These are phyloP conservation scores for Troides oblongomaculatus DNA, from an alignment of 2,888 invertebrate genomes.

Conservation along the genomic window DNA sequence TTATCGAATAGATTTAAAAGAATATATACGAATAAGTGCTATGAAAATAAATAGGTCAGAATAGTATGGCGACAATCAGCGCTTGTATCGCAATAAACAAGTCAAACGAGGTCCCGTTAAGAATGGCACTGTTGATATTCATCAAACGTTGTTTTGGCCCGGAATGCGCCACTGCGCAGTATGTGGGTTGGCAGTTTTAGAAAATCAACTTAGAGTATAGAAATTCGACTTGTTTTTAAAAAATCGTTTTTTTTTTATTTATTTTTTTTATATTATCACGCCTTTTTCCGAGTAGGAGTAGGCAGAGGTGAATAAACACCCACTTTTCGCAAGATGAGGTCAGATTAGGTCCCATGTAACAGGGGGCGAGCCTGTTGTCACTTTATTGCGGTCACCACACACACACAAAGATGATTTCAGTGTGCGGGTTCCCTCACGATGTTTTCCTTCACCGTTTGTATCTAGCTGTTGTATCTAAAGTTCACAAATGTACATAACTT, in stretches of 20 bases:
- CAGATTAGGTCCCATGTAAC: no score
- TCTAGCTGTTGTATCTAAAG: no score
- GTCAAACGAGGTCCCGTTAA: constrained; percentile 35
- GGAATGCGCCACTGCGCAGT: constrained; percentile 32
- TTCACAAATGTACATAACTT: no score
- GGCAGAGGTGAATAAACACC: no score
- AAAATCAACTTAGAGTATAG: neutral
- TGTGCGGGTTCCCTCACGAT: no score
- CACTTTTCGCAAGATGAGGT: no score
- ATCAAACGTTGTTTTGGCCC: constrained; percentile 34
- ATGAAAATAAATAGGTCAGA: constrained; percentile 34
- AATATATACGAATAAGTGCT: constrained; percentile 20
- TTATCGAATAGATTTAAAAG: constrained; percentile 23
- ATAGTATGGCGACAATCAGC: constrained; percentile 34
- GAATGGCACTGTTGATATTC: constrained; percentile 34
- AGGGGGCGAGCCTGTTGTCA: no score
- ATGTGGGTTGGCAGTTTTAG: constrained; percentile 26
- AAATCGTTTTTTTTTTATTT: neutral
- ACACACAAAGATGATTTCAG: no score
- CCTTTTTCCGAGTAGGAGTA: no score
- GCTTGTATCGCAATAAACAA: constrained; percentile 35
- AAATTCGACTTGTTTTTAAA: neutral
- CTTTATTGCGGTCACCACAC: no score
- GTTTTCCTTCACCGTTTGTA: no score
- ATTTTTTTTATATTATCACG: no score